Evolutionary conservation across 2,888 invertebrate species (phyloP), one percentile per base, ranked within the genome.

Genomic region (Julus scanicus): DNA sequence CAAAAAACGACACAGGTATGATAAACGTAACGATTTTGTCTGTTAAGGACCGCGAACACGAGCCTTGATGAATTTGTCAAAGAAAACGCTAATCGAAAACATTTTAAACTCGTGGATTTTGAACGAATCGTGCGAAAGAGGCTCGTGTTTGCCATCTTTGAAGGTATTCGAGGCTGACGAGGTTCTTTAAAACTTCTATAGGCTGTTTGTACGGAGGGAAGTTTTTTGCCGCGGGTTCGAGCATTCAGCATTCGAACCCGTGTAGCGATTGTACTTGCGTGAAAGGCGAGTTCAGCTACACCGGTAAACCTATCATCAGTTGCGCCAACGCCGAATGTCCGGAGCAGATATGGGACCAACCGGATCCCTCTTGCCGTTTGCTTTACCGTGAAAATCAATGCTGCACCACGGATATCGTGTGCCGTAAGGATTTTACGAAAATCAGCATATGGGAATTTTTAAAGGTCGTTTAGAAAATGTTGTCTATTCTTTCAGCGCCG

Each of bases 221-320:
- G 9, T n/a, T 15, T n/a, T 89, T 87, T 37, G 39, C 39, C 13
- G 87, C 87, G 84, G 89, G 89, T 57, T 84, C 86, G 20, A 20
- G 39, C 15, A 88, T 89, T 39, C 86, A 88, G 17, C 88, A 88
- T 13, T 88, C 89, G 20, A 89, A 88, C 71, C 88, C 88, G 0
- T 89, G 89, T 39, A 88, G 88, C 63, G 84, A 39, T 37, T 89
- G 89, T 80, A 84, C n/a, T n/a, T 89, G 89, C 53, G 89, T 84
- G 40, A 86, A 87, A 11, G 84, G 84, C 15, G 86, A 86, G 6
- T 87, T 71, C 44, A 71, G 80, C 57, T 80, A 86, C 71, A 88
- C 88, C 48, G 88, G 87, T 1, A 86, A 44, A 8, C 44, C 44
- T 8, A 8, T 5, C 6, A 8, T 44, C 44, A 5, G 8, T 44